Base-by-base conservation (phyloP, 1,140 invertebrate genomes). In the Eciton burchellii region DNA sequence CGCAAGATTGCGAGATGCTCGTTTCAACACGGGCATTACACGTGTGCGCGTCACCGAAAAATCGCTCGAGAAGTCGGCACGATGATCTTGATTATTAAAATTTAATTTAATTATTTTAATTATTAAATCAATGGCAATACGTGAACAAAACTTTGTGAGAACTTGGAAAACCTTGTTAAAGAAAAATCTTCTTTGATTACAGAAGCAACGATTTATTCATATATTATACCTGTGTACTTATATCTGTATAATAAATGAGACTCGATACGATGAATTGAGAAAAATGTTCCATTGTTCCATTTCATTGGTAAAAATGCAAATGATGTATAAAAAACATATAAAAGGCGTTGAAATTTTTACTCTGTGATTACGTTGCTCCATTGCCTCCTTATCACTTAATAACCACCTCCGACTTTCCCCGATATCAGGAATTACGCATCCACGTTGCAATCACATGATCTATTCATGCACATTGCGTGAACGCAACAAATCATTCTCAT, bases 371-470 rank as follows among this genome's bases (percentile, higher is more conserved):
- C 54, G 45, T 52, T 68, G n/a, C 43, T 66, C 43, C n/a, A 3
- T 66, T 14, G 49, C 14, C 49, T 66, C 41, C 9, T 41, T 26
- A 43, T 11, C 19, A 56, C 8, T 41, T n/a, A 19, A 77, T 68
- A 68, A 68, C 41, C n/a, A 16, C 41, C 41, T 65, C 43, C 16
- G 26, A 1, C 74, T 56, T 68, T 66, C 35, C 21, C 62, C 4
- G 60, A 49, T n/a, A 5, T 19, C 5, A 49, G 24, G 49, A 43
- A 74, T 62, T 54, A 62, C n/a, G 29, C n/a, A 19, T 77, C 47
- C 74, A 54, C 74, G 9, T 68, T 77, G 47, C 47, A 66, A 68
- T 66, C 62, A 62, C 74, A 62, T 60, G 74, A 77, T 77, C 62
- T 54, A 68, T 77, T 77, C 62, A 41, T 21, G 41, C 43, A 35